Evolutionary conservation across 37 sponge, comb jelly and placozoan species (phyloP), one percentile per base, ranked within the genome.

Genomic region (Trichoplax adhaerens): DNA sequence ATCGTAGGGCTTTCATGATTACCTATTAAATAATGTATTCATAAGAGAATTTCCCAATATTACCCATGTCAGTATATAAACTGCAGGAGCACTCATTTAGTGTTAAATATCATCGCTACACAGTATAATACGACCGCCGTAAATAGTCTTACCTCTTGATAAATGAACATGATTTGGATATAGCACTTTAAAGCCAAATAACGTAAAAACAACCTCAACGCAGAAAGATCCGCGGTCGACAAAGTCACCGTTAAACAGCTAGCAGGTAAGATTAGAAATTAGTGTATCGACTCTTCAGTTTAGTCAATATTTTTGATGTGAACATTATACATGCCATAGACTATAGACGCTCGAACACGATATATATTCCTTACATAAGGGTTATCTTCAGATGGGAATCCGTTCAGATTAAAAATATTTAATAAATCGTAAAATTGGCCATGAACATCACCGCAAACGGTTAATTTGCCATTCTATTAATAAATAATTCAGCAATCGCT

Each of bases 231-330:
- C 99, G 72, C 99, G 65, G 72, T 97, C 99, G 1, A 97, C 99
- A 86, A 97, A 97, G 72, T 97, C 99, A 10, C 99, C 99, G 71
- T 97, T 97, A 69, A 97, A 97, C 2, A 97, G 82, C 90, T 89
- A 5, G 54, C 8, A 66, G 51, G 8, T 8, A 66, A 10, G 68
- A 6, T 66, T 10, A 66, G 10, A 12, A n/a, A 8, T 52, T 12
- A 50, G 29, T 12, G 0, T 7, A n/a, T 50, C 6, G 12, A 66
- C 68, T 7, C 68, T 66, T 12, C 48, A 66, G n/a, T 50, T 66
- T 10, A 66, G 6, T 66, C 48, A 10, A 10, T 10, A 10, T 7
- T 12, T 49, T 12, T 12, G 12, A 5, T 10, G n/a, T 12, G 68
- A 12, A 66, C 48, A 7, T 50, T 5, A 7, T 49, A 12, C 46